Evolutionary conservation across 2,888 invertebrate species (phyloP), one percentile per base, ranked within the genome.

Genomic region (Rugalucina vietnamica): DNA sequence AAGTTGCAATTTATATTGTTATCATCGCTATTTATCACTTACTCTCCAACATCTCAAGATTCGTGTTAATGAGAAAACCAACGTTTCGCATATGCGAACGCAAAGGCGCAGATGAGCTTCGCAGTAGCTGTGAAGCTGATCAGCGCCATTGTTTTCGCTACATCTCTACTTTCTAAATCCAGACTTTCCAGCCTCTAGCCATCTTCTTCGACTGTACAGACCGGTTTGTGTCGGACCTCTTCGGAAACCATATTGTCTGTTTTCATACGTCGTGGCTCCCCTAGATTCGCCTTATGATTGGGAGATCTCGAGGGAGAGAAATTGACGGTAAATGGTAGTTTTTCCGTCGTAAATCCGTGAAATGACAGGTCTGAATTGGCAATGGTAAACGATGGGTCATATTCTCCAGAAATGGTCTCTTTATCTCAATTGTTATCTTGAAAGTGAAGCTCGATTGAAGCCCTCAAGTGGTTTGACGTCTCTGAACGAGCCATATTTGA

Each of bases 331-430:
- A 87, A 87, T 83, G 74, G 83, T 83, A 76, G 81, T 85, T 85
- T 85, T 87, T 87, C 85, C 85, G 85, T 87, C 87, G 85, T 87
- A 87, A 87, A 87, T 87, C 85, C 81, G 87, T 78, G 69, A 83
- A 85, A 83, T 87, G 87, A 85, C 87, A 85, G 85, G 78, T 74
- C 83, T 57, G 85, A 83, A 87, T 85, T 87, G 85, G 83, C 83
- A 79, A 87, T 84, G 83, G 87, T 87, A 87, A 87, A 79, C 85
- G 87, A 85, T 87, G 87, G 87, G 87, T 85, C 87, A 87, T 79
- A 73, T 65, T 49, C 54, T 54, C 43, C 36, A 76, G 50, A 85
- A 76, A 82, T 83, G 83, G 85, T 84, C 81, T 71, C 49, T 78
- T 87, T 87, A 87, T 87, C 87, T 76, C 29, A 36, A 34, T 60